A percentile compares a stretch with the other conserved stretches of the same genome.
phyloP scores from a whole-genome alignment of 1,140 invertebrate species.

The Drosophila lowei region DNA sequence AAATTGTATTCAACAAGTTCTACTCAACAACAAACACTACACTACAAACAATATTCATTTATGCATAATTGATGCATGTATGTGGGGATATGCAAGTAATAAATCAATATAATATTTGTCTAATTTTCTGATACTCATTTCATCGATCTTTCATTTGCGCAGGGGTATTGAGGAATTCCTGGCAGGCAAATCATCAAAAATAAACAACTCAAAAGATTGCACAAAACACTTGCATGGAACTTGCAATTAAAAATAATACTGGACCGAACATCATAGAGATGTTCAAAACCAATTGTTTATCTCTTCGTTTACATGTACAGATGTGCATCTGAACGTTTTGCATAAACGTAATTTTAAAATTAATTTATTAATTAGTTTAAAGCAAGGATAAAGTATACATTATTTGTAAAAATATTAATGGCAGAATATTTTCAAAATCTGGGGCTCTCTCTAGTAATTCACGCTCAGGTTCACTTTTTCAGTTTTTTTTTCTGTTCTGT shows the following conservation, averaged over 20 bases:
- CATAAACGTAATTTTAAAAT: constrained; percentile 5
- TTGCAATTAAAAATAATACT: too few relatives aligned
- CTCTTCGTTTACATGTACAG: too few relatives aligned
- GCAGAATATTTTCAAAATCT: constrained; percentile 18
- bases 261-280: too few relatives aligned
- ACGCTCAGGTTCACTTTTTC: constrained; percentile 3
- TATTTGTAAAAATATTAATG: constrained; percentile 45
- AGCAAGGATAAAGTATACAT: constrained; percentile 42
- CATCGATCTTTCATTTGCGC: too few relatives aligned
- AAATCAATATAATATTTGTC: constrained; percentile 15
- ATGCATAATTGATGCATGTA: background rate
- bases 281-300: background rate
- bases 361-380: constrained; percentile 46
- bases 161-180: too few relatives aligned
- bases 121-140: constrained; percentile 17
- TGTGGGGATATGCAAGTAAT: constrained; percentile 7
- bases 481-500: background rate
- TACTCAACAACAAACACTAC: constrained; percentile 35
- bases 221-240: too few relatives aligned
- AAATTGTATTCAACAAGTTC: constrained; percentile 26
- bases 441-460: background rate
- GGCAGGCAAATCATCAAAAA: too few relatives aligned
- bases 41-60: constrained; percentile 3
- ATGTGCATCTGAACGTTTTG: background rate
- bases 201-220: too few relatives aligned